Percentiles rank a stretch among this genome's conserved stretches.
Conservation (phyloP, 2,797 vertebrate genomes). For the Rhynchotus rufescens region DNA sequence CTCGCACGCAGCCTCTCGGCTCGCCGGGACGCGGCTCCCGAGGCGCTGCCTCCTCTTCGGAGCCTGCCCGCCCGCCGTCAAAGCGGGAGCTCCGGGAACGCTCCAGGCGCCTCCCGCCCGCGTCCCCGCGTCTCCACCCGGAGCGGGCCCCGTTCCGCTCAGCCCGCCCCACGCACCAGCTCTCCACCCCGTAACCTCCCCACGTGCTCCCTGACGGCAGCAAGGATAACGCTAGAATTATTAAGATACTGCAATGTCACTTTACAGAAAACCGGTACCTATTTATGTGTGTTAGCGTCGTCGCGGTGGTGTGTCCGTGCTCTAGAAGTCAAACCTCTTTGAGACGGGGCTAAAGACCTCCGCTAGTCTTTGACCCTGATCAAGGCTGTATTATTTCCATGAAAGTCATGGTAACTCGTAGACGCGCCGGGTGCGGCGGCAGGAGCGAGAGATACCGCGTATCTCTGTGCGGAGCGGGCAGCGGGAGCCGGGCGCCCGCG, state of each 20-base stretch:
- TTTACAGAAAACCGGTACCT: neutral
- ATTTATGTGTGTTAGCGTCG: neutral
- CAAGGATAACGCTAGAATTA: neutral
- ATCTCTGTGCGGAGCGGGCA: neutral
- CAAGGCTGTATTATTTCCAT: conserved; percentile 54
- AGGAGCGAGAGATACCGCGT: neutral
- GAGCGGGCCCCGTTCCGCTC: neutral
- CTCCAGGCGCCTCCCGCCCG: conserved; percentile 2
- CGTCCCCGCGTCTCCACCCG: neutral
- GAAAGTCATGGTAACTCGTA: conserved; percentile 49
- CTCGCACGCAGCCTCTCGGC: neutral
- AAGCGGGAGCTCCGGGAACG: neutral
- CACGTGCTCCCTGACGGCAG: neutral
- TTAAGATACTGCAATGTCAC: conserved; percentile 58
- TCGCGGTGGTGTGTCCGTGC: neutral
- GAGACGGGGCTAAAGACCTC: conserved; percentile 62
- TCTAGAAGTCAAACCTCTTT: conserved; percentile 39
- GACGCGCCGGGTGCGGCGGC: neutral
- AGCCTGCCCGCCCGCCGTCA: conserved; percentile 14
- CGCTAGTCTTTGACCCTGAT: conserved; percentile 60
- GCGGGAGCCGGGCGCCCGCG: rapidly evolving
- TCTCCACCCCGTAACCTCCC: neutral
- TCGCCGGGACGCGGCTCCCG: neutral
- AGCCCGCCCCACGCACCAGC: neutral
- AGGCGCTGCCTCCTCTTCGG: neutral